Evolutionary conservation across 2,797 vertebrate species (phyloP).

Genomic region (Heliangelus exortis): DNA sequence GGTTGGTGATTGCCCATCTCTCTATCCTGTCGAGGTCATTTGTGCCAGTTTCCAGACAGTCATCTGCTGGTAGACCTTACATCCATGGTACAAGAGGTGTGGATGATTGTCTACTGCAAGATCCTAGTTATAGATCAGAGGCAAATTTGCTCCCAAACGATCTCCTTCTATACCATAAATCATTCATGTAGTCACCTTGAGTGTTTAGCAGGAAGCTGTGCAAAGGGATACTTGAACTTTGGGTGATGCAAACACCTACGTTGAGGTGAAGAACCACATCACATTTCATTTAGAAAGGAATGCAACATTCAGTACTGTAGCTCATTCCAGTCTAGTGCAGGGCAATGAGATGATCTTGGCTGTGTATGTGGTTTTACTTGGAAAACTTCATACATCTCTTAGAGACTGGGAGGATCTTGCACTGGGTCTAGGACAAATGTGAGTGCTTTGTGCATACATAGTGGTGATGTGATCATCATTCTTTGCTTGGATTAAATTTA

Average conservation of each 20-base stretch:
- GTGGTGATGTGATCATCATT: not conserved
- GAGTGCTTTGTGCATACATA: not conserved
- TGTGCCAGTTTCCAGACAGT: not conserved
- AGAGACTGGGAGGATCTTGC: not conserved
- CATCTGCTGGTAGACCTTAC: not conserved
- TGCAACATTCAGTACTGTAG: not conserved
- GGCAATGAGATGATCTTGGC: not conserved
- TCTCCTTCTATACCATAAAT: not conserved
- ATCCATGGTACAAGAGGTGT: rapidly evolving
- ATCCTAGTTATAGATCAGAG: not conserved
- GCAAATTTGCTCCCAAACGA: not conserved
- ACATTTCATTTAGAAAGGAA: not conserved
- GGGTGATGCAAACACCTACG: not conserved
- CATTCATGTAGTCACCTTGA: not conserved
- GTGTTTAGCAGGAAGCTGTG: not conserved
- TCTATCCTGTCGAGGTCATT: not conserved
- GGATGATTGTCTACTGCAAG: not conserved
- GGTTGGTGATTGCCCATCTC: too few species aligned
- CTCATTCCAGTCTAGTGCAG: not conserved
- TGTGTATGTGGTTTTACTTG: not conserved
- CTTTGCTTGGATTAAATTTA: not conserved
- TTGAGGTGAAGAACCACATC: not conserved
- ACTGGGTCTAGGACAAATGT: not conserved
- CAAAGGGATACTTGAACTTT: not conserved
- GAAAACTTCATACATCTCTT: not conserved